Conservation (phyloP, 2,797 vertebrate species). For the Molossus molossus region DNA sequence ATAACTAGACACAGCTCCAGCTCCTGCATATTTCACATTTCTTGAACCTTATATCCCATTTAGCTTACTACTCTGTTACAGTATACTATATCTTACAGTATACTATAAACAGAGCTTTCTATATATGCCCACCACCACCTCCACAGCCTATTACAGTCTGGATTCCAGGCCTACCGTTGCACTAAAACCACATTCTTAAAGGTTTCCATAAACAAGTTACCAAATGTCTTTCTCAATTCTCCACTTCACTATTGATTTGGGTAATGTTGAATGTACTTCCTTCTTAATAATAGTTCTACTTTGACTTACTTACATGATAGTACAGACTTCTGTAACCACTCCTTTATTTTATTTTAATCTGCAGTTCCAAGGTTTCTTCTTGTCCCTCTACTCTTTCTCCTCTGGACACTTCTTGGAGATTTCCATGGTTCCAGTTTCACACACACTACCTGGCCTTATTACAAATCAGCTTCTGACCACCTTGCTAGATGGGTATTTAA, state of each 20-base stretch:
- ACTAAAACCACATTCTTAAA: neutral
- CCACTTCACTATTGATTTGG: neutral
- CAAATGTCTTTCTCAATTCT: neutral
- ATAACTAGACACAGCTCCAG: neutral
- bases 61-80: neutral
- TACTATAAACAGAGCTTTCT: neutral
- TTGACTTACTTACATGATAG: neutral
- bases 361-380: neutral
- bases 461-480: slow-evolving; percentile 39
- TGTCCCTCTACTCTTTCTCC: neutral
- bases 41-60: neutral
- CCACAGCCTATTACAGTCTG: neutral
- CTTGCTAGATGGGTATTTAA: neutral
- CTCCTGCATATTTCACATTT: neutral
- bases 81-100: neutral
- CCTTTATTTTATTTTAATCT: slow-evolving; percentile 56
- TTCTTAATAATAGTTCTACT: neutral
- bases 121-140: neutral
- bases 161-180: neutral
- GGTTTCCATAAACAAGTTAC: neutral
- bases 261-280: neutral
- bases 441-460: neutral
- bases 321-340: neutral
- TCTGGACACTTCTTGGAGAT: neutral
- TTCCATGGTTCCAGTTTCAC: neutral